Conservation (phyloP, 2,113 vertebrate species). For the Spea multiplicata region DNA sequence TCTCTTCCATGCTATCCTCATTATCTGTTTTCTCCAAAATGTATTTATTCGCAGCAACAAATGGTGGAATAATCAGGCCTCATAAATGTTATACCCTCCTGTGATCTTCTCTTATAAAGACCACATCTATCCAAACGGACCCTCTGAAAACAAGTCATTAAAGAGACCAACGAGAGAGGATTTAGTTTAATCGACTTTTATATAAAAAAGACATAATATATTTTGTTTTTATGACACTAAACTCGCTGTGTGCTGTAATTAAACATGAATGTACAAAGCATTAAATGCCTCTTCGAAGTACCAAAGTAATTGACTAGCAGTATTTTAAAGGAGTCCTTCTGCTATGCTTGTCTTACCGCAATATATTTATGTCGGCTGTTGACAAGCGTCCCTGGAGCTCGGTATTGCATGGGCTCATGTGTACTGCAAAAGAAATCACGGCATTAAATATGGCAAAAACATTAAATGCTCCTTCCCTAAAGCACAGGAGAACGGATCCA, state of each 20-base stretch:
- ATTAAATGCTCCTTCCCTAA: slow-evolving; percentile 70
- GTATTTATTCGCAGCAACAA: too few species aligned
- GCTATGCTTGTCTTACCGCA: slow-evolving; percentile 37
- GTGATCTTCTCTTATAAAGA: too few species aligned
- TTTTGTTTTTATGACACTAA: neutral
- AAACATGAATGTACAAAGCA: slow-evolving; percentile 7
- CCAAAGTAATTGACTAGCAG: slow-evolving; percentile 36
- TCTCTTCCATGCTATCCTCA: too few species aligned
- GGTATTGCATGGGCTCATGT: slow-evolving; percentile 37
- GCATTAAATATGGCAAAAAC: slow-evolving; percentile 71
- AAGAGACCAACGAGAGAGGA: too few species aligned
- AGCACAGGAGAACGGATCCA: slow-evolving; percentile 65
- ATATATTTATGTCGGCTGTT: slow-evolving; percentile 37
- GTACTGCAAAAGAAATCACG: slow-evolving; percentile 64
- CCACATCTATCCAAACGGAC: too few species aligned
- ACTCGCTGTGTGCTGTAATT: neutral
- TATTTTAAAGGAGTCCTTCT: slow-evolving; percentile 30
- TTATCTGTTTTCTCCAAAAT: too few species aligned
- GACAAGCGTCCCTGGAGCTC: slow-evolving; percentile 41
- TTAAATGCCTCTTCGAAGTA: slow-evolving; percentile 4
- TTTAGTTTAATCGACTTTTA: too few species aligned
- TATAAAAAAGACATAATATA: too few species aligned
- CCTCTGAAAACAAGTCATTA: too few species aligned
- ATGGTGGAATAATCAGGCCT: too few species aligned
- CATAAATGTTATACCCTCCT: too few species aligned